Conservation (phyloP, 2,113 vertebrate genomes). For the Rhea pennata region DNA sequence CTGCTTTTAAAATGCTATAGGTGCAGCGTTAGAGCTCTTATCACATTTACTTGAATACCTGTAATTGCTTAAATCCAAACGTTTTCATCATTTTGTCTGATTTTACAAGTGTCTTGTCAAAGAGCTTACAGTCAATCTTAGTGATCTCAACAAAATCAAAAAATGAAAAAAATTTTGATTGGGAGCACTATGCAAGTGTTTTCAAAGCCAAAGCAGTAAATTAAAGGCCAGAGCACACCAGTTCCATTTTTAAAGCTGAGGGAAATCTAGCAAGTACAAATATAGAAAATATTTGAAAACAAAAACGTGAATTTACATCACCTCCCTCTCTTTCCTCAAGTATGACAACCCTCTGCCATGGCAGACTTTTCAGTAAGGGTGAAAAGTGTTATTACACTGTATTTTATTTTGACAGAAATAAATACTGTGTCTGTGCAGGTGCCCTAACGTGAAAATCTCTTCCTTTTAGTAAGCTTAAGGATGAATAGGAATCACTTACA, state of each 20-base stretch:
- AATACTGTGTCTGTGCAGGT: neutral
- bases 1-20: neutral
- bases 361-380: neutral
- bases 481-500: accelerated
- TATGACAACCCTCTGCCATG: accelerated
- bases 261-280: neutral
- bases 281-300: neutral
- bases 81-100: neutral
- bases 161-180: neutral
- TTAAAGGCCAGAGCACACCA: neutral
- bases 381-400: neutral
- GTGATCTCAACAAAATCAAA: neutral
- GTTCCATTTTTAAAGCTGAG: neutral
- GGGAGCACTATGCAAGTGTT: neutral
- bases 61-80: neutral
- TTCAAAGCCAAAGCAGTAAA: neutral
- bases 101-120: neutral
- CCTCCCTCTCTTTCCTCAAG: neutral
- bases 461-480: neutral
- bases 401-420: neutral
- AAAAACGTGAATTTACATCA: neutral
- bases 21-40: neutral
- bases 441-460: neutral
- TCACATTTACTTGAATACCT: neutral
- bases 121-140: neutral